A percentile compares a stretch with the other conserved stretches of the same genome.
These are phyloP conservation scores for Sminthurides bifidus DNA, from an alignment of 1,140 invertebrate species.

Conservation along the genomic window DNA sequence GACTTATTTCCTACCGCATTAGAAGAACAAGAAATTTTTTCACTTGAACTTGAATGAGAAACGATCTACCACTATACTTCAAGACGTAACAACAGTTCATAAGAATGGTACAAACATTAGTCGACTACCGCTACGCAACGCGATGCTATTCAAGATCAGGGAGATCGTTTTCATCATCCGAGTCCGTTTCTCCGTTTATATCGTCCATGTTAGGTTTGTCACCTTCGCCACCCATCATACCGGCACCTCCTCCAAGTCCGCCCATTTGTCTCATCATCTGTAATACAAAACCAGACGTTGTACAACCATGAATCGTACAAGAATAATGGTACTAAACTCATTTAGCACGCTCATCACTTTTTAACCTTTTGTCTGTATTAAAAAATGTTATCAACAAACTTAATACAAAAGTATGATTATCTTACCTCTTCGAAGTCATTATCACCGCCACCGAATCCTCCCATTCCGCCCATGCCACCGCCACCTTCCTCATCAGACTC, in stretches of 20 bases:
- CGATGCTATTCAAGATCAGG: slow-evolving; percentile 44
- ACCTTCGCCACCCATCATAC: slow-evolving; percentile 34
- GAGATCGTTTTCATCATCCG: slow-evolving; percentile 45
- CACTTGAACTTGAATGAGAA: no score
- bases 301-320: no score
- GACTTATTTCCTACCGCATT: no score
- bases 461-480: slow-evolving; percentile 14
- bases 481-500: slow-evolving; percentile 54
- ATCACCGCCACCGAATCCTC: slow-evolving; percentile 23
- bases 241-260: slow-evolving; percentile 37
- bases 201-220: slow-evolving; percentile 38
- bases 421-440: slow-evolving; percentile 49
- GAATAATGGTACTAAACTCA: no score
- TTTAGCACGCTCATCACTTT: no score
- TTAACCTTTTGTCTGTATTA: no score
- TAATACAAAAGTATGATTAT: slow-evolving; percentile 9
- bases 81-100: no score
- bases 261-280: slow-evolving; percentile 50
- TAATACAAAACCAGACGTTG: slow-evolving; percentile 26
- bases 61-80: no score
- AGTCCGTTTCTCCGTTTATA: slow-evolving; percentile 40
- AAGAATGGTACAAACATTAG: no score
- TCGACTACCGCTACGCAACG: no score
- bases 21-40: no score
- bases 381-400: slow-evolving; percentile 4